phyloP scores from a whole-genome alignment of 2,113 vertebrate species.

The Labeo catla region DNA sequence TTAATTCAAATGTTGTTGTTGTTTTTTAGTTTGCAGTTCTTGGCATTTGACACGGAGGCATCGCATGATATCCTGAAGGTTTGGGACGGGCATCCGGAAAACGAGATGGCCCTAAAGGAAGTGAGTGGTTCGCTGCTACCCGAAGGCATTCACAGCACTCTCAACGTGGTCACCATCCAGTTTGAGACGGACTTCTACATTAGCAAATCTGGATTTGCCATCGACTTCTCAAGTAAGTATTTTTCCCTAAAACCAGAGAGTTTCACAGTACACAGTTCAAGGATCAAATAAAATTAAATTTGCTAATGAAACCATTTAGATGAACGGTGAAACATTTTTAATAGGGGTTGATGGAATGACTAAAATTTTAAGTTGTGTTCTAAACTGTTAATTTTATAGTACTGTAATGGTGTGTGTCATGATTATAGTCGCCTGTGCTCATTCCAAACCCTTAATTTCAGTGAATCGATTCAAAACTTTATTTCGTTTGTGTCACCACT shows the following conservation, averaged over 20 bases:
- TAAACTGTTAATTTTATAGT: not conserved
- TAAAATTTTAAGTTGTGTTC: not conserved
- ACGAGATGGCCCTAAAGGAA: conserved; percentile 95
- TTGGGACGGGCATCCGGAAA: conserved; percentile 95
- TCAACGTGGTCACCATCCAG: conserved; percentile 93
- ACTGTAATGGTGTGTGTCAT: not conserved
- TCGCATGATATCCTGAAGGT: conserved; percentile 97
- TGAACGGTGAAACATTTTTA: not conserved
- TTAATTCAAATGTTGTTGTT: not conserved
- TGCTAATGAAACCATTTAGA: not conserved
- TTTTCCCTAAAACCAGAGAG: not conserved
- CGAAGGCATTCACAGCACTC: conserved; percentile 95
- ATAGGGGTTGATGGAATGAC: not conserved
- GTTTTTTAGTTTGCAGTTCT: conserved; percentile 88
- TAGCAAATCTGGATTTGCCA: conserved; percentile 98
- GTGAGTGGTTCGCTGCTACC: conserved; percentile 96
- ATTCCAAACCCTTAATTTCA: not conserved
- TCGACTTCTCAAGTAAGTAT: conserved; percentile 97
- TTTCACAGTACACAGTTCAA: not conserved
- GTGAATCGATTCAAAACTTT: not conserved
- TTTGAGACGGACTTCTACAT: conserved; percentile 99
- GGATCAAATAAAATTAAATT: not conserved
- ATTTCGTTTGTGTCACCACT: not conserved
- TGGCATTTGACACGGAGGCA: conserved; percentile 97
- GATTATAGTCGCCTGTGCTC: not conserved